Evolutionary conservation across 2,888 invertebrate genomes (phyloP), one percentile per base, ranked within the genome.

Genomic region (Malacosoma neustria): DNA sequence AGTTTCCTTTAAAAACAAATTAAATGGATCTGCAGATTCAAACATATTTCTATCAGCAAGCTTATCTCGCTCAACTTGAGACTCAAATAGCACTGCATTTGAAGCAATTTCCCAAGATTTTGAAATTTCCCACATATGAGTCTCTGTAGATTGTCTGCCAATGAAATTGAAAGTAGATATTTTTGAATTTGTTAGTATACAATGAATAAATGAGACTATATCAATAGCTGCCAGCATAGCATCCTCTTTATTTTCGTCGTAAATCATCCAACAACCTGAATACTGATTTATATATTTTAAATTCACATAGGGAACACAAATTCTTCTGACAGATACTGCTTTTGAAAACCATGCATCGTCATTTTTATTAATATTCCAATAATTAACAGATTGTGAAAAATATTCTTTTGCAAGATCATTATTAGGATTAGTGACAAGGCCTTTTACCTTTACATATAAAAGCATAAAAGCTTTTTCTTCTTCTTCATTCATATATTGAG

Each of bases 171-270:
- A 37, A 1, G 12, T 34, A 5, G 54, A 46, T 11, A 38, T 34
- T 38, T 42, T 38, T 4, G 43, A 45, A 33, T 55, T 48, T n/a
- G 47, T 48, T 14, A 66, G 36, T 13, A 58, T 30, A 14, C 48
- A 51, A 34, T 56, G 43, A 3, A 43, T 53, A 37, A 53, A 60
- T 11, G 46, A 38, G 9, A 61, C 52, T 7, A 66, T 58, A 35
- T 61, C 51, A 12, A 52, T 35, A 34, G 61, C 51, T 12, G 57
- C 46, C 3, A 57, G 31, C 36, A 65, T 47, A 9, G 66, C 61
- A 36, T 66, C 66, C 7, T 55, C 46, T 36, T 44, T 48, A 1
- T 36, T 32, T 31, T 3, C 29, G 30, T 50, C 41, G 15, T 46
- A 40, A 3, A 46, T 13, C 5, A 42, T n/a, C 14, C 33, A 13